A percentile compares a stretch with the other conserved stretches of the same genome.
phyloP scores from a whole-genome alignment of 1,140 invertebrate genomes.

The Plectus sambesii region DNA sequence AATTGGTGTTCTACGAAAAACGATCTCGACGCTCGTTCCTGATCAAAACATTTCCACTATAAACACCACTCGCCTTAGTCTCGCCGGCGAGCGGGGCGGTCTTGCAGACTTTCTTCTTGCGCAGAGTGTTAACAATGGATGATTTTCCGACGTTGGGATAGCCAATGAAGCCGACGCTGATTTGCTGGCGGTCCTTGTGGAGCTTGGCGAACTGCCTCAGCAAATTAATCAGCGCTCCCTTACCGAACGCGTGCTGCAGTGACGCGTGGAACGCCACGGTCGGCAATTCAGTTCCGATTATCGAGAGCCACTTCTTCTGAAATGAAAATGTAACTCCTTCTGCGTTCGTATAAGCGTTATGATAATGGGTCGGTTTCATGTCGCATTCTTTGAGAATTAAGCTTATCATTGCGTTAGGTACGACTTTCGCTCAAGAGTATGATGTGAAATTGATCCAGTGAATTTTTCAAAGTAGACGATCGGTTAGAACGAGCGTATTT shows the following conservation, averaged over 20 bases:
- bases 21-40: too few relatives aligned
- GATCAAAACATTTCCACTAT: conserved; percentile 10
- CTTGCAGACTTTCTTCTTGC: conserved; percentile 84
- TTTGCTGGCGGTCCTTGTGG: conserved; percentile 49
- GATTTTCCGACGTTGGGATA: conserved; percentile 99
- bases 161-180: conserved; percentile 95
- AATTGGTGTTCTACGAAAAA: not conserved
- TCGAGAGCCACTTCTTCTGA: conserved; percentile 69
- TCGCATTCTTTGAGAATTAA: too few relatives aligned
- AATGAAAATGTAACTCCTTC: too few relatives aligned
- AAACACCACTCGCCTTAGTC: conserved; percentile 65
- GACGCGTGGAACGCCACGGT: conserved; percentile 97
- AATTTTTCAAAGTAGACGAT: too few relatives aligned
- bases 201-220: conserved; percentile 85
- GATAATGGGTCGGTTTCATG: too few relatives aligned
- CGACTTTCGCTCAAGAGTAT: too few relatives aligned
- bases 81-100: conserved; percentile 97
- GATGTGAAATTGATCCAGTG: too few relatives aligned
- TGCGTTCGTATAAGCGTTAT: conserved; percentile 3
- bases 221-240: conserved; percentile 90
- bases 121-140: conserved; percentile 89
- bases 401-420: too few relatives aligned
- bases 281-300: conserved; percentile 83
- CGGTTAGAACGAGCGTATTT: too few relatives aligned
- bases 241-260: conserved; percentile 93